Conservation (phyloP, 2,888 invertebrate species). For the Drosophila paranaensis region DNA sequence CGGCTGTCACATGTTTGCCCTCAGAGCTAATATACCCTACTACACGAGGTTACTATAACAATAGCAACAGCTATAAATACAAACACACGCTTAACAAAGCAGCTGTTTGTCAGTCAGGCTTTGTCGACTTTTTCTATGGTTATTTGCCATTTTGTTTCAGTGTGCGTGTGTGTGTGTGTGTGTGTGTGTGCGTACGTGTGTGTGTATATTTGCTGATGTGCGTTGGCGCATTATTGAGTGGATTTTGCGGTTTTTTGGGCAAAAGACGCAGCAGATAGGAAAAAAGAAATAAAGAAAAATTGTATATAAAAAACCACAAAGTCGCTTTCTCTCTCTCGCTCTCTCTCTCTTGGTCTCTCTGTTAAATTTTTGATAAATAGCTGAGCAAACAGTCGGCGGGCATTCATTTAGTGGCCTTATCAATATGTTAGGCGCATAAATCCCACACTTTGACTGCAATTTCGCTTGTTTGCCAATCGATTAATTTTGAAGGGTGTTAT, state of each 20-base stretch:
- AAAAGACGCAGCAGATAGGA: constrained; percentile 48
- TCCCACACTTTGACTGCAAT: background rate
- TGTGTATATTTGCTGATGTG: constrained; percentile 36
- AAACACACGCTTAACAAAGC: constrained; percentile 8
- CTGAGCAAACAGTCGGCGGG: constrained; percentile 8
- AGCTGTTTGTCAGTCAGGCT: constrained; percentile 31
- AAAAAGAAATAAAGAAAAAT: constrained; percentile 28
- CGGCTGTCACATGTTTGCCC: background rate
- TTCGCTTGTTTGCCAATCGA: constrained; percentile 7
- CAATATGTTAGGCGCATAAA: constrained; percentile 18
- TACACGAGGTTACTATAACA: background rate
- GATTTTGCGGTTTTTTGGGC: constrained; percentile 72
- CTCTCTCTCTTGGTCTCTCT: background rate
- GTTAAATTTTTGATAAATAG: constrained; percentile 54
- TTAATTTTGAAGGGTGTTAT: background rate
- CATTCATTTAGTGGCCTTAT: constrained; percentile 29
- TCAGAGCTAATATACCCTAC: constrained; percentile 1
- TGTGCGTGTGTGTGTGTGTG: constrained; percentile 4
- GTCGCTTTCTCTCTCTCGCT: background rate
- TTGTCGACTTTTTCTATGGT: constrained; percentile 35
- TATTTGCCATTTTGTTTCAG: constrained; percentile 15
- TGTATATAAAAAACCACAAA: constrained; percentile 4
- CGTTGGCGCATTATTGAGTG: constrained; percentile 71
- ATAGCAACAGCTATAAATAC: constrained; percentile 10
- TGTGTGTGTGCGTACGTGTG: constrained; percentile 11